Base-by-base conservation (phyloP, 1,140 invertebrate genomes). In the Pogonognathellus flavescens region DNA sequence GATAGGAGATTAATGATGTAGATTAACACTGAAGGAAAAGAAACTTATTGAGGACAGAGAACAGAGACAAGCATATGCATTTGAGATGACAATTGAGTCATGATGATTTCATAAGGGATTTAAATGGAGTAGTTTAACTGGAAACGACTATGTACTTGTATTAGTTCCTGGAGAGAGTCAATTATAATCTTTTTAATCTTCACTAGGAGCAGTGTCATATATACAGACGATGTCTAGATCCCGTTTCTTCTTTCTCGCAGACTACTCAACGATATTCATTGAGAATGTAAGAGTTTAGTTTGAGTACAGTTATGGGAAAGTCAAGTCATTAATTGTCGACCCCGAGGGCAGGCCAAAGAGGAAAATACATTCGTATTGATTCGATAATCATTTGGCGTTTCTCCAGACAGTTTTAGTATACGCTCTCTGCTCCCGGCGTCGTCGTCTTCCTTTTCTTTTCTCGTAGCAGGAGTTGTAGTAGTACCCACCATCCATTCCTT, bases 331-430 rank as follows among this genome's bases (percentile, higher is more conserved):
- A 76, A 76, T 76, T 76, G 31, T 50, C 70, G 70, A 76, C 70
- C 31, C 70, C 70, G 70, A 76, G 70, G 70, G 70, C 70, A 76
- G 70, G 31, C 41, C 70, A 76, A 76, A 76, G 70, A 76, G 70
- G 70, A 76, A 76, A 76, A 76, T 76, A 76, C 70, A 76, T 76
- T 81, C 50, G 80, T 81, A 81, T 81, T 81, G 80, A 81, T 81
- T 81, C 80, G 80, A 81, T 81, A 81, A 81, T n/a, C 80, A 81
- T 81, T 81, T 81, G 80, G 80, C 80, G 22, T 57, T 81, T 25
- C 50, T 81, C 80, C 80, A 81, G 80, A 81, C 70, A 76, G 70
- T 76, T 76, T 76, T 76, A 76, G 70, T 76, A 76, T 76, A 49
- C 31, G 70, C 70, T 41, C 31, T 41, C 31, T 49, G 70, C 70